phyloP scores from a whole-genome alignment of 2,113 vertebrate species.

The Pelodiscus sinensis region DNA sequence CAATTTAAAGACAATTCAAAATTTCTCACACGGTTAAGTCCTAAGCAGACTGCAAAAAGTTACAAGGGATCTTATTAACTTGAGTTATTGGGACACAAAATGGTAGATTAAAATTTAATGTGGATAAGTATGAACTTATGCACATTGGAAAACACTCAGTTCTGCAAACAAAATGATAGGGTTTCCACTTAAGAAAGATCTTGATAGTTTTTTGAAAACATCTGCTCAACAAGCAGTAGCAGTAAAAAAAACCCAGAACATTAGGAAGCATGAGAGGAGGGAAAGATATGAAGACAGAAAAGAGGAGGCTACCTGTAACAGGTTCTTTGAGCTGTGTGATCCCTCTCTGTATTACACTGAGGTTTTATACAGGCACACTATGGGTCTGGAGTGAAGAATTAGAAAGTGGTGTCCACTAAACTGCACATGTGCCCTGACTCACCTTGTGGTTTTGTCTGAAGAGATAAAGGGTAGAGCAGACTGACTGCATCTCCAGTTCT shows the following conservation, averaged over 20 bases:
- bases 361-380: too few relatives aligned
- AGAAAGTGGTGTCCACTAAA: too few relatives aligned
- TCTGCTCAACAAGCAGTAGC: neutral
- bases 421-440: too few relatives aligned
- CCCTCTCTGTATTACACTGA: too few relatives aligned
- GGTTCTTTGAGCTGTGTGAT: neutral
- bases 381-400: too few relatives aligned
- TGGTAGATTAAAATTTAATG: neutral
- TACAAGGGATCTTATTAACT: neutral
- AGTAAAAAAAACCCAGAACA: neutral
- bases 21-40: neutral
- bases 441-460: too few relatives aligned
- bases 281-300: neutral
- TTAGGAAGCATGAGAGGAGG: neutral
- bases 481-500: too few relatives aligned
- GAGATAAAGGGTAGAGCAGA: too few relatives aligned
- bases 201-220: neutral
- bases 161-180: neutral
- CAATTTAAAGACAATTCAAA: neutral
- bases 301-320: neutral
- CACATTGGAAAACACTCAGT: neutral
- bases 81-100: neutral
- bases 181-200: neutral
- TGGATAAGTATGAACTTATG: neutral
- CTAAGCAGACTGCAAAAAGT: neutral